phyloP scores from a whole-genome alignment of 2,888 invertebrate species.

The Chaetogeoica ovagalla region DNA sequence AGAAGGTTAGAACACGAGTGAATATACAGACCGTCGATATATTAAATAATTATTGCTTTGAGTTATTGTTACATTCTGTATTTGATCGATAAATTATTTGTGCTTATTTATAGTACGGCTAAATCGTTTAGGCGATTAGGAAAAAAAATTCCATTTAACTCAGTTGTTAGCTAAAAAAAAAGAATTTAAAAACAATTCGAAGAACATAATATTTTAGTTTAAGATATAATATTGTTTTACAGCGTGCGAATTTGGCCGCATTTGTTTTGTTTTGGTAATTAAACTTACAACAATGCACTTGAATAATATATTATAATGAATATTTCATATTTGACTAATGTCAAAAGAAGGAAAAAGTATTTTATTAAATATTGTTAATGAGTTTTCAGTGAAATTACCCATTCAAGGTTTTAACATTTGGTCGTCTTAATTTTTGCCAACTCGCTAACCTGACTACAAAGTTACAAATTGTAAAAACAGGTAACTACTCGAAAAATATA shows the following conservation, averaged over 20 bases:
- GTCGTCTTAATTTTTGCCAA: background rate
- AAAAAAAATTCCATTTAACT: too few species aligned
- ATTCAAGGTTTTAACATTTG: constrained; percentile 12
- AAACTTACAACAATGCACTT: background rate
- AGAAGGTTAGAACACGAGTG: too few species aligned
- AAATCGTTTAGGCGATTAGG: too few species aligned
- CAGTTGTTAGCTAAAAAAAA: too few species aligned
- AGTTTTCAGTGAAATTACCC: constrained; percentile 7
- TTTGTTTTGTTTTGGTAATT: background rate
- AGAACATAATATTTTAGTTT: background rate
- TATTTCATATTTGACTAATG: constrained; percentile 17
- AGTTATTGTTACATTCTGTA: too few species aligned
- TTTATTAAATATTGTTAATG: constrained; percentile 14
- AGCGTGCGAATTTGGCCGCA: background rate
- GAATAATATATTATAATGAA: background rate
- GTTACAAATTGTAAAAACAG: background rate
- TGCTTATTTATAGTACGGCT: too few species aligned
- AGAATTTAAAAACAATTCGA: background rate
- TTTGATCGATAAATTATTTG: too few species aligned
- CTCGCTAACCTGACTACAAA: background rate
- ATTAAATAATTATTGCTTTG: too few species aligned
- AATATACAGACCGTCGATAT: too few species aligned
- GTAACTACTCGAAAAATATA: background rate
- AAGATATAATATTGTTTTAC: background rate
- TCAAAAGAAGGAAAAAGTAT: constrained; percentile 4